Percentiles rank a stretch among this genome's conserved stretches.
Evolutionary conservation across 2,888 invertebrate species (phyloP).

Genomic region (Panorpa germanica): DNA sequence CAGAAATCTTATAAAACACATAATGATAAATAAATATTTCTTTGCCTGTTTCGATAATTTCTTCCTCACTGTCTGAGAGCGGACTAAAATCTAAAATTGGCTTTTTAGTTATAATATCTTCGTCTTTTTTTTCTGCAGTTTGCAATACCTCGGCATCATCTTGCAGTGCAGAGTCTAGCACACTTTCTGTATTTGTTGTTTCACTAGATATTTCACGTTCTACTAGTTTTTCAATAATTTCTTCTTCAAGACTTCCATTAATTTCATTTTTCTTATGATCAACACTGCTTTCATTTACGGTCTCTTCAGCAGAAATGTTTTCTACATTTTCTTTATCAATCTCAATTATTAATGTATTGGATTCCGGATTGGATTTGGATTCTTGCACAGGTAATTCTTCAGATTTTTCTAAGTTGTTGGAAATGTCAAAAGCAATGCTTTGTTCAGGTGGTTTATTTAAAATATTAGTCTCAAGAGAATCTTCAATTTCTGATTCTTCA

Average conservation of each 20-base stretch:
- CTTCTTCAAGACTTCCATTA: constrained; percentile 6
- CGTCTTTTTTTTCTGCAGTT: constrained; percentile 21
- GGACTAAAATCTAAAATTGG: too few species aligned
- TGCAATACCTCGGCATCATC: too few species aligned
- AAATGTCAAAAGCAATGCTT: too few species aligned
- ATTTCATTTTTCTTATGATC: constrained; percentile 10
- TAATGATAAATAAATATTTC: too few species aligned
- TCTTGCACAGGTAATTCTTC: not conserved
- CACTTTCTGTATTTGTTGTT: not conserved
- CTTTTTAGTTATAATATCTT: constrained; percentile 6
- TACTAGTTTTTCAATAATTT: constrained; percentile 4
- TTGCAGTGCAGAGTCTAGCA: constrained; percentile 14
- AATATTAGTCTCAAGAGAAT: too few species aligned
- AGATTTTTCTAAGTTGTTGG: too few species aligned
- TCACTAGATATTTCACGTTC: constrained; percentile 1
- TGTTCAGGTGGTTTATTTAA: too few species aligned
- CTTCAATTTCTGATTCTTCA: constrained; percentile 26
- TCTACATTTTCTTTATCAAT: constrained; percentile 7
- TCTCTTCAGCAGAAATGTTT: constrained; percentile 5
- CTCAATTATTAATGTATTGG: constrained; percentile 10
- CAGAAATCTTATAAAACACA: too few species aligned
- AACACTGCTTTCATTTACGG: constrained; percentile 8
- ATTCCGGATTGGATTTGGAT: constrained; percentile 1
- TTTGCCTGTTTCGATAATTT: too few species aligned
- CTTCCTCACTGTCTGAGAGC: too few species aligned